A percentile compares a stretch with the other conserved stretches of the same genome.
phyloP scores from a whole-genome alignment of 2,888 invertebrate species.

The Eupithecia inturbata region DNA sequence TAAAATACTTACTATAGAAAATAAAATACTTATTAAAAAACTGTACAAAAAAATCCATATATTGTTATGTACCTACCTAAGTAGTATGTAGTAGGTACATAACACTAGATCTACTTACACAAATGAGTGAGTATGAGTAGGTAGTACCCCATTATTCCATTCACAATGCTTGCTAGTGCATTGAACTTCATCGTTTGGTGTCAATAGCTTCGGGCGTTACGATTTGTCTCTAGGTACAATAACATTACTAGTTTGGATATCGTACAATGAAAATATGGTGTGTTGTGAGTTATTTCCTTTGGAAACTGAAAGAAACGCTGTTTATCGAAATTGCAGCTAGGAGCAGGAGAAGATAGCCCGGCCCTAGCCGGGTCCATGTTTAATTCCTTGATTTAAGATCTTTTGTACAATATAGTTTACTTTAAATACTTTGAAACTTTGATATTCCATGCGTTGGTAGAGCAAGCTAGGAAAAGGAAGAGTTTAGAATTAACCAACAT shows the following conservation, averaged over 20 bases:
- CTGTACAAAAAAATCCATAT: too few species aligned
- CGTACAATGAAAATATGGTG: background rate
- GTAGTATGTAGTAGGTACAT: too few species aligned
- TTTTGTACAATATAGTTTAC: too few species aligned
- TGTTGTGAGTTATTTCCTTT: background rate
- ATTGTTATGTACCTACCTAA: background rate
- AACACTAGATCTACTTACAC: too few species aligned
- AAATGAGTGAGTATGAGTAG: background rate
- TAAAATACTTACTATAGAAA: too few species aligned
- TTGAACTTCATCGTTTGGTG: constrained; percentile 56
- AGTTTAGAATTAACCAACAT: background rate
- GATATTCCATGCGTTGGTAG: background rate
- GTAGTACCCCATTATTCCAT: constrained; percentile 39
- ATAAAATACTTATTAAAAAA: too few species aligned
- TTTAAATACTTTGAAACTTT: too few species aligned
- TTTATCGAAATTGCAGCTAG: background rate
- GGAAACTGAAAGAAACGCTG: background rate
- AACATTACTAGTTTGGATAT: background rate
- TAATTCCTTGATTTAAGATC: too few species aligned
- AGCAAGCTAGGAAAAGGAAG: background rate
- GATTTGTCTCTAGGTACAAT: constrained; percentile 31
- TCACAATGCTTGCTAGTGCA: constrained; percentile 47
- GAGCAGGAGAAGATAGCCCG: background rate
- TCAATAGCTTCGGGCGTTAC: constrained; percentile 44
- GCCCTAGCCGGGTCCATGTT: too few species aligned